Base-by-base conservation (phyloP, 2,113 vertebrate species). In the Bujurquina vittata region DNA sequence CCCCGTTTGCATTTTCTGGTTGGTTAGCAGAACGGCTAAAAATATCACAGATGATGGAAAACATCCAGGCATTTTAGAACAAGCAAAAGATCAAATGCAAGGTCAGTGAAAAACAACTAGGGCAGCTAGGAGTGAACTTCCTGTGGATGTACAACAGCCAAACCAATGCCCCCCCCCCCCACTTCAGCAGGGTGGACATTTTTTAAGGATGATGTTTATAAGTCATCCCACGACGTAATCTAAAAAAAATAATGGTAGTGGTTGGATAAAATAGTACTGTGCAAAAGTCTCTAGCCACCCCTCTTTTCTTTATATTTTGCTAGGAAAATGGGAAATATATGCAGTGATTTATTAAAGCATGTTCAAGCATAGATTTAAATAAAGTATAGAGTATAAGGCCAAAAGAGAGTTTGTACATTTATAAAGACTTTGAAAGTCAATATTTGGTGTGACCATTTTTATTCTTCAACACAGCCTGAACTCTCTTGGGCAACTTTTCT, bases 1-100 rank as follows among this genome's bases (percentile, higher is more conserved):
- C 75, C 79, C 54, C 65, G 80, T 72, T 86, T 52, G 54, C 40
- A 60, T 83, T 87, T 80, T 77, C 22, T 60, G 59, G 56, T 33
- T 49, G 67, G 26, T 72, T 69, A 59, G n/a, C 49, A 76, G 49
- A 65, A 20, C 61, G 79, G 75, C 80, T 79, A 81, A 87, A 89
- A 85, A 79, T 81, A 79, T 76, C 75, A 54, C 60, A 79, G 81
- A 67, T 43, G 33, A 58, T n/a, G 18, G 35, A 40, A 35, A 52
- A 60, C 17, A 37, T 69, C 9, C 43, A 78, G 20, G 1, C 3
- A 2, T 57, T 77, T 77, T 2, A 77, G 31, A 77, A 82, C 8
- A 74, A 35, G 61, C 37, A 65, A 54, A 84, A 59, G 17, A 55
- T 58, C 10, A 52, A n/a, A 72, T 54, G 15, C 26, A 33, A 33